Evolutionary conservation across 2,888 invertebrate genomes (phyloP).

Genomic region (Crocallis elinguaria): DNA sequence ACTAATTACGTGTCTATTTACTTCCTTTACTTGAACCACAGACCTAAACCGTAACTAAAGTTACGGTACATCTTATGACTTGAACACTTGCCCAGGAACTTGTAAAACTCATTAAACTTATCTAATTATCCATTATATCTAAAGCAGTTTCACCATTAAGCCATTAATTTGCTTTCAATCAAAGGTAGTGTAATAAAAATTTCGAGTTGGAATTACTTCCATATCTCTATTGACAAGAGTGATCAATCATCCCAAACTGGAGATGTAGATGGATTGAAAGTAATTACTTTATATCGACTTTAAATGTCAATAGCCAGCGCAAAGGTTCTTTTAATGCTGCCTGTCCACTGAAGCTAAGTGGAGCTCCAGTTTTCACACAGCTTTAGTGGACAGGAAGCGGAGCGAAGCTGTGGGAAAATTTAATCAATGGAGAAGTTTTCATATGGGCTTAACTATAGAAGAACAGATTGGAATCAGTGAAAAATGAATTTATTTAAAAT

Average conservation of each 20-base stretch:
- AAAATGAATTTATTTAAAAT: too few species aligned
- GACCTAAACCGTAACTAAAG: too few species aligned
- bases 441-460: too few species aligned
- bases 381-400: too few species aligned
- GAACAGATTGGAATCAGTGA: too few species aligned
- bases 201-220: conserved; percentile 15
- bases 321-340: conserved; percentile 3
- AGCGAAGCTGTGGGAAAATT: too few species aligned
- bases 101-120: conserved; percentile 16
- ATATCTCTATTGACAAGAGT: conserved; percentile 24
- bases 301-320: conserved; percentile 15
- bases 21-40: too few species aligned
- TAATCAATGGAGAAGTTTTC: too few species aligned
- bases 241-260: conserved; percentile 30
- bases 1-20: too few species aligned
- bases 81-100: neutral
- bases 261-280: conserved; percentile 33
- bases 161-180: conserved; percentile 22
- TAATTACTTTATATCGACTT: conserved; percentile 29
- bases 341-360: neutral
- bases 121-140: conserved; percentile 17
- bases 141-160: conserved; percentile 6
- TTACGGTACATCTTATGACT: too few species aligned
- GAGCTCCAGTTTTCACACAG: too few species aligned
- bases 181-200: conserved; percentile 3